Conservation (phyloP, 2,113 vertebrate species). For the Mesocricetus auratus region DNA sequence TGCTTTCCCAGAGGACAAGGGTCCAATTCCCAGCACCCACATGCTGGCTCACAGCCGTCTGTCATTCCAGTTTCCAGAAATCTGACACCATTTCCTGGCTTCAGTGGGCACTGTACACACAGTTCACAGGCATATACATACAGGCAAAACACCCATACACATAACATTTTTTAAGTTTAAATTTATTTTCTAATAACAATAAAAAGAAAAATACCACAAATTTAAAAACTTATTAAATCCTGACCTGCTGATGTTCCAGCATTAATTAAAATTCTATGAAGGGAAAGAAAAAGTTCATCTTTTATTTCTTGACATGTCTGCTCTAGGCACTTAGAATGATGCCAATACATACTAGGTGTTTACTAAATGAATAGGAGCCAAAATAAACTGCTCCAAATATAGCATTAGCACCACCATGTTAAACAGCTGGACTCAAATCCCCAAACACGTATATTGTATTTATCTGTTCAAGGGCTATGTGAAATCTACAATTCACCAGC, state of each 20-base stretch:
- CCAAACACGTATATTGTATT: background rate
- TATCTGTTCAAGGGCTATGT: background rate
- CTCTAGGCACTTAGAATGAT: background rate
- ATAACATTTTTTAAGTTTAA: background rate
- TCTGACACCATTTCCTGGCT: background rate
- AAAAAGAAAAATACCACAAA: conserved; percentile 16
- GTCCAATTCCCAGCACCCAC: background rate
- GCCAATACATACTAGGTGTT: conserved; percentile 5
- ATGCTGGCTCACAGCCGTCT: background rate
- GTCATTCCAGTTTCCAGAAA: background rate
- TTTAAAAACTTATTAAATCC: conserved; percentile 29
- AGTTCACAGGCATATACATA: no score
- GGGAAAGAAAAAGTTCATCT: background rate
- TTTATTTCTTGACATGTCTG: background rate
- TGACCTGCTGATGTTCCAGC: conserved; percentile 5
- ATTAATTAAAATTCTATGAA: conserved; percentile 39
- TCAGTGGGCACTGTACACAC: background rate
- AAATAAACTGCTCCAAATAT: conserved; percentile 4
- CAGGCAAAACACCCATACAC: no score
- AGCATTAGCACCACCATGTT: background rate
- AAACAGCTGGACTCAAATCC: conserved; percentile 35
- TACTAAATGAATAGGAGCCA: background rate
- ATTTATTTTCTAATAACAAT: background rate
- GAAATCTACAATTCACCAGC: background rate
- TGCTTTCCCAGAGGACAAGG: background rate